phyloP scores from a whole-genome alignment of 2,888 invertebrate species.

The Agapetus fuscipes region DNA sequence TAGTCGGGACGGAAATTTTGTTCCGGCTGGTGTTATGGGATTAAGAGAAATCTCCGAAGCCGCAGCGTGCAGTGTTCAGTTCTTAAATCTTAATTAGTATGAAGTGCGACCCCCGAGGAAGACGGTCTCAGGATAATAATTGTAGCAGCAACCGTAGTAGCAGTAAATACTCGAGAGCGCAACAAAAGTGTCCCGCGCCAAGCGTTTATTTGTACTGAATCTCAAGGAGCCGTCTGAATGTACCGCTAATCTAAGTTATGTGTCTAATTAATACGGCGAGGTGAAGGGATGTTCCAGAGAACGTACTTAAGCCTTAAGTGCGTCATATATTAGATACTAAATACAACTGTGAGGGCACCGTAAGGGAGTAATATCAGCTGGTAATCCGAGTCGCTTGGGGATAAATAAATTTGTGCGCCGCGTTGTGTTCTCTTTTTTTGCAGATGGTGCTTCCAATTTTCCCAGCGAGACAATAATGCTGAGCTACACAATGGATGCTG shows the following conservation, averaged over 20 bases:
- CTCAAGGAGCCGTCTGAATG: no score
- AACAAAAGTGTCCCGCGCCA: no score
- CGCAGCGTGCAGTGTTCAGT: no score
- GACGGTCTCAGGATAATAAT: background rate
- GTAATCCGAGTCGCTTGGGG: background rate
- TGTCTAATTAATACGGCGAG: constrained; percentile 13
- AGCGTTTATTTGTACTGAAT: no score
- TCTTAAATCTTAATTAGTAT: background rate
- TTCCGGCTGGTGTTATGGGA: background rate
- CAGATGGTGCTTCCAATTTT: background rate
- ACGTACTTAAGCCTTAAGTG: constrained; percentile 1
- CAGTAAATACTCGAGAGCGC: background rate
- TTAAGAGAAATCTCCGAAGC: background rate
- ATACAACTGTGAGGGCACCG: constrained; percentile 1
- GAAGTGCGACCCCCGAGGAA: background rate
- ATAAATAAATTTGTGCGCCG: background rate
- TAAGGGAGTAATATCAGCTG: constrained; percentile 5
- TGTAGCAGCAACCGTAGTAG: background rate
- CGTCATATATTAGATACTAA: constrained; percentile 8
- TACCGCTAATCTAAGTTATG: constrained; percentile 15
- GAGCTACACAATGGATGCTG: no score
- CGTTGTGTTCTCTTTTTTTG: background rate
- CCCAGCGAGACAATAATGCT: no score
- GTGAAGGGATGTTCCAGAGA: constrained; percentile 1
- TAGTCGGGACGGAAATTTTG: no score